Evolutionary conservation across 2,888 invertebrate genomes (phyloP), one percentile per base, ranked within the genome.

Genomic region (Melanostoma scalare): DNA sequence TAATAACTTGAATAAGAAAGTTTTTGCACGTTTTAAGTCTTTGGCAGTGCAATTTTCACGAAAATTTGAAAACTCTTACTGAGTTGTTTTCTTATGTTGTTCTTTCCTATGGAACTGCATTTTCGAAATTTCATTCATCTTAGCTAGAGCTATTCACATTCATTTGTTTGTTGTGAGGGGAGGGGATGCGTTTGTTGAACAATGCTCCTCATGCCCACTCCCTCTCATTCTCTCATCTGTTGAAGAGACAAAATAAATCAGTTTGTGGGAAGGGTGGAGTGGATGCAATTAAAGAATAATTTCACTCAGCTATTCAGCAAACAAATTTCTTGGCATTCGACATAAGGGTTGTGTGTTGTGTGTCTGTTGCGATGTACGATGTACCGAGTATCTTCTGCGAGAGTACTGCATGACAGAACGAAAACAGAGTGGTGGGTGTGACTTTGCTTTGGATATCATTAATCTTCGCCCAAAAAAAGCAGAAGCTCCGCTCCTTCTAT

Each of bases 211-310:
- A n/a, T 20, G 1, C 20, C 20, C 20, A 20, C 0, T 20, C 20
- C 1, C 20, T 20, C 20, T 20, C 1, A 1, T 20, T 20, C 20
- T 20, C 20, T 20, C 20, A 20, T 20, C 20, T 20, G 20, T 20
- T 20, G 50, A 35, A 10, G 73, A 73, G 44, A 77, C 56, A 30
- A 56, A 77, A 77, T 82, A 82, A 82, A 82, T 82, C 77, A 82
- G 68, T 53, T 58, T 52, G 38, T 20, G 20, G 20, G 20, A 20
- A 71, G 71, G 58, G 46, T 6, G 20, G 30, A 31, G 63, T 71
- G 74, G 74, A 79, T 84, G 84, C 78, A 78, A 84, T 84, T 78
- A 78, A 78, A 69, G 84, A 79, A 84, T 84, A 71, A 84, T 84
- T 84, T 65, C 42, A 79, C 84, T 74, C 53, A 78, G 74, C 74